A percentile compares a stretch with the other conserved stretches of the same genome.
phyloP scores from a whole-genome alignment of 30 jellyfish, hydroid and myxozoan species.

The Rhopilema esculentum region DNA sequence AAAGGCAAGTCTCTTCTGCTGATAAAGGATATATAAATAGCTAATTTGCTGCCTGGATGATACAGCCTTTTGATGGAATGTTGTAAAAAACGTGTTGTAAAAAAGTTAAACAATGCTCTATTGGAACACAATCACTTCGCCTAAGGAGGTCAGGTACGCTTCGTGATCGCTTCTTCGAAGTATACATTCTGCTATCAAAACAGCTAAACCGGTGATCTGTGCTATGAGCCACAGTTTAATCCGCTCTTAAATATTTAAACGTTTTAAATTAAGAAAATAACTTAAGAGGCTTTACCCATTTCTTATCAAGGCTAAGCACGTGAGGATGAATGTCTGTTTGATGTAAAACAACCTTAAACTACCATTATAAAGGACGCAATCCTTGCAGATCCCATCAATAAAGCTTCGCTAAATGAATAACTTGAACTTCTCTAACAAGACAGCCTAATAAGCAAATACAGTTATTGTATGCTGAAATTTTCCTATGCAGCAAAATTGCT shows the following conservation, averaged over 20 bases:
- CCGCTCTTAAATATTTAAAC: neutral
- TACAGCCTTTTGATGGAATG: no score
- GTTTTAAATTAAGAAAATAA: neutral
- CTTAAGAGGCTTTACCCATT: neutral
- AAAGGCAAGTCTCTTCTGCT: no score
- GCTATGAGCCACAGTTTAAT: neutral
- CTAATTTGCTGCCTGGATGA: no score
- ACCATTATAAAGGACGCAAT: neutral
- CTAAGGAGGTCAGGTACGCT: neutral
- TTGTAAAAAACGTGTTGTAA: no score
- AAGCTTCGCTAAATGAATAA: no score
- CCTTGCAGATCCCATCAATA: neutral
- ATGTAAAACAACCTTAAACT: neutral
- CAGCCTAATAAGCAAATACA: no score
- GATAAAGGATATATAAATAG: no score
- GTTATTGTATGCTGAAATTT: no score
- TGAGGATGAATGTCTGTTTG: neutral
- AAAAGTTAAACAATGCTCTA: no score
- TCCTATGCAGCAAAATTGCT: no score
- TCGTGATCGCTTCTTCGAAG: neutral
- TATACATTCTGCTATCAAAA: neutral
- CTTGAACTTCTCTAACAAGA: no score
- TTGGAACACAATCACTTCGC: no score
- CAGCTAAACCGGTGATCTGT: neutral
- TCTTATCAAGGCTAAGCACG: neutral